Conservation (phyloP, 2,113 vertebrate species). For the Nothoprocta pentlandii region DNA sequence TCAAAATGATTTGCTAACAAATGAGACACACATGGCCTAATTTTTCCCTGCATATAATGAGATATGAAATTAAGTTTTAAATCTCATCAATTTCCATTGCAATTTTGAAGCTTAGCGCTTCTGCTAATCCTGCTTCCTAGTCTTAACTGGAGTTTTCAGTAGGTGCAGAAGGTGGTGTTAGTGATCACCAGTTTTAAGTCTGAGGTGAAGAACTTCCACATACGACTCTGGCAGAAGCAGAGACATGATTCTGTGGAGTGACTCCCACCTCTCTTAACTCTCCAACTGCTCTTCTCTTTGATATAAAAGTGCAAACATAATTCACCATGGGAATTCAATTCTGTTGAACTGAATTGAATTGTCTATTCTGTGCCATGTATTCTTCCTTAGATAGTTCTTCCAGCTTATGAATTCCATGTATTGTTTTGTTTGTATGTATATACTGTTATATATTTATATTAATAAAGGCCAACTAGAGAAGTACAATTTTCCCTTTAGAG, state of each 20-base stretch:
- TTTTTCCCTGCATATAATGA: neutral
- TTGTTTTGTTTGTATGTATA: neutral
- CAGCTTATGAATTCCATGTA: neutral
- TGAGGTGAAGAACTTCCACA: neutral
- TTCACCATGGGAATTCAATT: neutral
- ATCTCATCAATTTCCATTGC: constrained; percentile 5
- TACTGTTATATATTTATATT: neutral
- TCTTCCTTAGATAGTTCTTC: neutral
- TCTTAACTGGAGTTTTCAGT: neutral
- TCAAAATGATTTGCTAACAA: neutral
- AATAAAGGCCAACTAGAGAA: neutral
- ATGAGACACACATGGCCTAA: neutral
- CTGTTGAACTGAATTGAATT: neutral
- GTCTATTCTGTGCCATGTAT: neutral
- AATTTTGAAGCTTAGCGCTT: neutral
- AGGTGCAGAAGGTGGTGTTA: neutral
- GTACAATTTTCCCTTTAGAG: neutral
- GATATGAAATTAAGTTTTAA: neutral
- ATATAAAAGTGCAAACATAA: neutral
- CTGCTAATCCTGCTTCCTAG: neutral
- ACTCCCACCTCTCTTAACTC: neutral
- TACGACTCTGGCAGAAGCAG: neutral
- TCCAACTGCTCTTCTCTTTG: neutral
- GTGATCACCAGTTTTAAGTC: neutral
- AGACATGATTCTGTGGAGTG: neutral